Evolutionary conservation across 2,888 invertebrate species (phyloP), one percentile per base, ranked within the genome.

Genomic region (Polydrusus tereticollis): DNA sequence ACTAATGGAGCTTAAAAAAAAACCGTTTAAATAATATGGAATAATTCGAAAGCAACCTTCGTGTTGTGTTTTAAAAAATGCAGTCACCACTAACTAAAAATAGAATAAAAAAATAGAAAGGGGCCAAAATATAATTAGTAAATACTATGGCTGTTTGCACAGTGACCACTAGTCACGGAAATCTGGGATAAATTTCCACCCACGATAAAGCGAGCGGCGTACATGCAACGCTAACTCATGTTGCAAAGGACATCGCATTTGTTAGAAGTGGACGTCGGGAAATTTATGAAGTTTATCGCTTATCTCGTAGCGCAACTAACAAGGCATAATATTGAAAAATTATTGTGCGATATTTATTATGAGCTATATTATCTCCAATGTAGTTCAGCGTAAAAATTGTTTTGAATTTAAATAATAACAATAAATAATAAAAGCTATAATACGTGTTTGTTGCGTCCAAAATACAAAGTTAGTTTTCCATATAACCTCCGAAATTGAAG

Each of bases 211-310:
- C 41, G 43, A 38, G 52, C 67, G 45, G 57, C 55, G n/a, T n/a
- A 43, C 72, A 72, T 72, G 72, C 45, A 55, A 66, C 67, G 20
- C 12, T 72, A 72, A 72, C 47, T 72, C 67, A 72, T 67, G 52
- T 36, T 43, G 62, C 33, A 70, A 70, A 52, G 47, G 72, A 72
- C 72, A 60, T 67, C 66, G 52, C 58, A 57, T 59, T 72, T 62
- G 52, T 60, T 66, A 65, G 43, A 52, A 52, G 50, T 23, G 38
- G 29, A 60, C 66, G 38, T 33, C 43, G 36, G 41, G 7, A 67
- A 67, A 72, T 72, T 72, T 72, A 72, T 67, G 62, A 60, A 41
- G 21, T 60, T 45, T 23, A 41, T 43, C 16, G 66, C 72, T 72
- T 72, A 72, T 72, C 72, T 67, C 43, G 20, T 50, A 57, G 62